Evolutionary conservation across 2,797 vertebrate species (phyloP), one percentile per base, ranked within the genome.

Genomic region (Coregonus sp.): DNA sequence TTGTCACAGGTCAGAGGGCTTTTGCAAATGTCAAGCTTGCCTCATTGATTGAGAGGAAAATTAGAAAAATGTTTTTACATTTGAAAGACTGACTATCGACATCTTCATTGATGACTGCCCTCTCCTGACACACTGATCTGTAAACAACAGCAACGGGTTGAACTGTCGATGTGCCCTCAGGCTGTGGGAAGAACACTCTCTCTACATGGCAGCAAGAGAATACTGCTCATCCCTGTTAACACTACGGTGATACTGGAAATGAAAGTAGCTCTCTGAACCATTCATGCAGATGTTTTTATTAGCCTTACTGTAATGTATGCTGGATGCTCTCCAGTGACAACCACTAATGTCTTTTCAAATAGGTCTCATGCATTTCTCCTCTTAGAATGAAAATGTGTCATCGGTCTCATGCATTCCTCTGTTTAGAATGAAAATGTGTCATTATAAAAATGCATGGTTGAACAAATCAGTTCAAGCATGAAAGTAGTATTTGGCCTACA

Each of bases 1-100:
- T 79, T 76, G 72, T 79, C 71, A 78, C 47, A 75, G 86, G 86
- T 92, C 90, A 89, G 35, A 50, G 14, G n/a, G 61, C 69, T 91
- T 75, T 91, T 91, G 86, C 86, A 91, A 88, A 84, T 84, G 74
- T 86, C 83, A 84, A 84, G 75, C 74, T 82, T 67, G 66, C 76
- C 70, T 72, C 16, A 72, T 75, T 78, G 79, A 75, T 70, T 73
- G 70, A 73, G 72, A 87, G 75, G 75, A 74, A 80, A 86, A 85
- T 79, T 37, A 51, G 50, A 73, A 52, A 79, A 79, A 74, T 74
- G 86, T 80, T 84, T 90, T 85, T 85, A 82, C 83, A 85, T 87
- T 77, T 78, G 76, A 89, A 76, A 74, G 66, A 47, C 77, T 16
- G 63, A 77, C 69, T 75, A 81, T 76, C 9, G 33, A 81, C 80